phyloP scores from a whole-genome alignment of 2,113 vertebrate species.

The Neolamprologus caudopunctatus region DNA sequence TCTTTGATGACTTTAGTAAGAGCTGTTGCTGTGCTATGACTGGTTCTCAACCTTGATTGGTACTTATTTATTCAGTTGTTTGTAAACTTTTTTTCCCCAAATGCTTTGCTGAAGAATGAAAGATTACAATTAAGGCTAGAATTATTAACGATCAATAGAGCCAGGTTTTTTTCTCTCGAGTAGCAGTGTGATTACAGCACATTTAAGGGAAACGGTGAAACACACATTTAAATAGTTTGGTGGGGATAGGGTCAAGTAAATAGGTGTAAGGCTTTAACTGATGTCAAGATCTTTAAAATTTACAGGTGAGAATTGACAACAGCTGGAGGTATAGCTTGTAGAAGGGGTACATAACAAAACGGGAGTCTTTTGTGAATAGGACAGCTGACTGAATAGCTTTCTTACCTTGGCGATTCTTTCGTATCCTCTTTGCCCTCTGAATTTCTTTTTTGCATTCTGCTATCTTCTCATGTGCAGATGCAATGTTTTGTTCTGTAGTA shows the following conservation, averaged over 20 bases:
- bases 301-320: neutral
- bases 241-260: neutral
- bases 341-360: neutral
- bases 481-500: slow-evolving; percentile 83
- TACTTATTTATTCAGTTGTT: neutral
- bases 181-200: neutral
- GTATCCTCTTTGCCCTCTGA: slow-evolving; percentile 92
- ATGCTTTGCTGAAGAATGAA: neutral
- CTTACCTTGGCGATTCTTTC: slow-evolving; percentile 97
- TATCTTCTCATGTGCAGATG: slow-evolving; percentile 94
- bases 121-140: neutral
- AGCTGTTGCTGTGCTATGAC: neutral
- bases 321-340: neutral
- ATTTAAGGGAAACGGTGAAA: neutral
- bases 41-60: neutral
- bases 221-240: neutral
- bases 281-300: neutral
- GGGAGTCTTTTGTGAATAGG: neutral
- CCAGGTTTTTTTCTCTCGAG: neutral
- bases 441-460: slow-evolving; percentile 98
- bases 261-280: neutral
- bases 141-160: neutral
- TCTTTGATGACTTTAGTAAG: neutral
- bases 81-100: accelerated
- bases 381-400: neutral